Conservation (phyloP, 2,888 invertebrate species). For the Pasiphila rectangulata region DNA sequence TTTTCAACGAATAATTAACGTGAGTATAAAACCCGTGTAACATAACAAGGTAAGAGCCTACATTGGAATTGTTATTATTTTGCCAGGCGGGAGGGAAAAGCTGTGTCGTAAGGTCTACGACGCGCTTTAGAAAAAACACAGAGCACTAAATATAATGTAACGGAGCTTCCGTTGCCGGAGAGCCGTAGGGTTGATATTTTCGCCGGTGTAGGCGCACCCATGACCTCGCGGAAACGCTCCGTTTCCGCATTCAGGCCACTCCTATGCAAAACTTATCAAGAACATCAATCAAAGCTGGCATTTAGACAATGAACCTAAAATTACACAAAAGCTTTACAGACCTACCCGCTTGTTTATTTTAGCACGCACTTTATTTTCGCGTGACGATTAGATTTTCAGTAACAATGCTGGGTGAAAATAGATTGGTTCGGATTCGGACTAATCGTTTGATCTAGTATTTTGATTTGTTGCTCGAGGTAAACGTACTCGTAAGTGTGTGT, state of each 20-base stretch:
- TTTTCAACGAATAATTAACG: too few species aligned
- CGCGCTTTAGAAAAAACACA: too few species aligned
- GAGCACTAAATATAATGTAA: too few species aligned
- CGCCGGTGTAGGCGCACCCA: conserved; percentile 36
- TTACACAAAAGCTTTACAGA: conserved; percentile 28
- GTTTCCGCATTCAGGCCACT: conserved; percentile 51
- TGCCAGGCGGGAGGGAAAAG: too few species aligned
- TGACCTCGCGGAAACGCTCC: conserved; percentile 43
- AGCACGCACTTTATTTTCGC: conserved; percentile 19
- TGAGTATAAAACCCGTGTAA: too few species aligned
- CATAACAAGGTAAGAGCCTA: too few species aligned
- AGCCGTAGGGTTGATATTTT: conserved; percentile 17
- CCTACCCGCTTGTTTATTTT: conserved; percentile 13
- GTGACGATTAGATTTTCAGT: conserved; percentile 5
- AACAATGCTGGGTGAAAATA: conserved; percentile 11
- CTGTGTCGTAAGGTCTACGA: too few species aligned
- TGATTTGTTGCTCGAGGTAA: conserved; percentile 1
- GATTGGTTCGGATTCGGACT: conserved; percentile 2
- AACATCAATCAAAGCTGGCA: conserved; percentile 60
- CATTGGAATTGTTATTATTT: too few species aligned
- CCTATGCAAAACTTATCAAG: conserved; percentile 47
- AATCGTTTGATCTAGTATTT: background rate
- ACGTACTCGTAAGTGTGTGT: too few species aligned
- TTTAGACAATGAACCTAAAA: conserved; percentile 48
- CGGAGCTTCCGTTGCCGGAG: conserved; percentile 12